Evolutionary conservation across 2,797 vertebrate genomes (phyloP).

Genomic region (Lindbergichthys nudifrons): DNA sequence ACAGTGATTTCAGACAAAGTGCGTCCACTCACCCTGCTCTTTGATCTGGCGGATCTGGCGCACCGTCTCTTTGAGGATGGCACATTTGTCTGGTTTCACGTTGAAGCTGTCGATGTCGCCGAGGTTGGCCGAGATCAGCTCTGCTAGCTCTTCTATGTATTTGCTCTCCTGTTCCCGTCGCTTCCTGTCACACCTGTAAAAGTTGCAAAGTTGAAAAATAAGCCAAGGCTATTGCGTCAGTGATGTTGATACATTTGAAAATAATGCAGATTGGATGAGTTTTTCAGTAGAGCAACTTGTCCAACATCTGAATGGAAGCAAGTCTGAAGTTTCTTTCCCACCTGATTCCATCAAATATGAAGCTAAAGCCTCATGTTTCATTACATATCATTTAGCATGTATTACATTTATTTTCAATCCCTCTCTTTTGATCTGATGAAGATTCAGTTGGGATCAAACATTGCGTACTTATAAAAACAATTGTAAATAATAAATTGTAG

Average conservation of each 20-base stretch:
- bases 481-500: too few species aligned
- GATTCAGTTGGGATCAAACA: not conserved
- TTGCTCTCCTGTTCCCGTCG: conserved; percentile 98
- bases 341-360: too few species aligned
- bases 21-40: conserved; percentile 91
- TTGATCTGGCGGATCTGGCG: conserved; percentile 99
- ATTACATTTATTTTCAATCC: not conserved
- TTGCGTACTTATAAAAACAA: not conserved
- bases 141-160: conserved; percentile 97
- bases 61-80: conserved; percentile 98
- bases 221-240: not conserved
- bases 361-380: too few species aligned
- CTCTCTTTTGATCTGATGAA: not conserved
- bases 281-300: not conserved
- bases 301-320: too few species aligned
- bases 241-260: not conserved
- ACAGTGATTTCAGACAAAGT: conserved; percentile 18
- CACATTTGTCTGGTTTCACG: conserved; percentile 99
- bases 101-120: conserved; percentile 99
- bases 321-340: too few species aligned
- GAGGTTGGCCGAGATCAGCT: conserved; percentile 98
- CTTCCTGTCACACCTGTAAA: conserved; percentile 92
- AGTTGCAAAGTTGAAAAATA: conserved; percentile 30
- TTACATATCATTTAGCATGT: too few species aligned
- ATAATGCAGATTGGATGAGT: not conserved